A percentile compares a stretch with the other conserved stretches of the same genome.
Conservation (phyloP, 2,797 vertebrate genomes). For the Psittacula derbiana region DNA sequence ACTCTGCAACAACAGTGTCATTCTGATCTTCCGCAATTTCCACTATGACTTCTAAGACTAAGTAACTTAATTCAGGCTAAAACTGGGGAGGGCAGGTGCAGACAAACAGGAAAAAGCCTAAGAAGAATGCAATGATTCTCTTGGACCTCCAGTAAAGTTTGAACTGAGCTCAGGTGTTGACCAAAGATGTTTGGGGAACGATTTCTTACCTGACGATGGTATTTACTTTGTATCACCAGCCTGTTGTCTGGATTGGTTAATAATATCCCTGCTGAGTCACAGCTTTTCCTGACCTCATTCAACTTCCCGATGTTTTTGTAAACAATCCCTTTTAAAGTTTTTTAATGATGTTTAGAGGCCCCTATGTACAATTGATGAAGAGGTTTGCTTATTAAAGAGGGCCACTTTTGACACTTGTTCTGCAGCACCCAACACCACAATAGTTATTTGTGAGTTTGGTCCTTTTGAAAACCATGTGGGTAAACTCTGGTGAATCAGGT, state of each 20-base stretch:
- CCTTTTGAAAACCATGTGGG: neutral
- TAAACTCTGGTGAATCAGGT: neutral
- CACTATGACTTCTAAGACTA: neutral
- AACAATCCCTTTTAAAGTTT: neutral
- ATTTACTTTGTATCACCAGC: neutral
- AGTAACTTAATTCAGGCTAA: neutral
- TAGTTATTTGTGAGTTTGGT: neutral
- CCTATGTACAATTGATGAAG: neutral
- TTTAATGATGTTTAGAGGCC: neutral
- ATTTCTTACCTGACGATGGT: neutral
- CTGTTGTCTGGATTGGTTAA: neutral
- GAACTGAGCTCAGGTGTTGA: neutral
- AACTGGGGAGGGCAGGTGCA: neutral
- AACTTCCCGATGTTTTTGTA: neutral
- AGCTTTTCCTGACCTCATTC: conserved; percentile 17
- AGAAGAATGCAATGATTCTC: neutral
- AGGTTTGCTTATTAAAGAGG: neutral
- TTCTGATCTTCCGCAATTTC: neutral
- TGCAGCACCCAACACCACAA: neutral
- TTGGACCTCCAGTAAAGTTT: neutral
- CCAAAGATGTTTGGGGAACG: neutral
- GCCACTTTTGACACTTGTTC: neutral
- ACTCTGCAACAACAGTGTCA: neutral
- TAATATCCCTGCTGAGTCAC: neutral
- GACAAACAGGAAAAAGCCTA: conserved; percentile 31